Evolutionary conservation across 2,888 invertebrate genomes (phyloP), one percentile per base, ranked within the genome.

Genomic region (Macrosiphum euphorbiae): DNA sequence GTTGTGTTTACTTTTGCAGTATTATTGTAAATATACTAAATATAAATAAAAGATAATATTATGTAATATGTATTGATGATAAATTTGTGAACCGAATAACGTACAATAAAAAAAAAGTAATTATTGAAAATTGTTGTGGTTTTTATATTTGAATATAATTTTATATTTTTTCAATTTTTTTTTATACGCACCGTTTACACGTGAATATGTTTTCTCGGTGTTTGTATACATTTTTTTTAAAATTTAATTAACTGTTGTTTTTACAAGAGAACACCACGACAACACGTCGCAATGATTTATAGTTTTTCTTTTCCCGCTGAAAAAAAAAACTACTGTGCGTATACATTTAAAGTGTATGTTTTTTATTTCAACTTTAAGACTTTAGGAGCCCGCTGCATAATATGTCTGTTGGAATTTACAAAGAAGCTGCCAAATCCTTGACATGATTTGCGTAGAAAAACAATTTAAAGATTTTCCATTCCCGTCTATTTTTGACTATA

Each of bases 371-470:
- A 78, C 88, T n/a, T 78, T 78, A 92, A 55, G n/a, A 78, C n/a
- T 55, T 78, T 44, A 47, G 50, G 28, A 52, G n/a, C 13, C 41
- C 28, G 7, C 13, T 78, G 35, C 35, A 24, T 41, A 26, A 58
- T 8, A 78, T 78, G 35, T 20, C 20, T 52, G 94, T 88, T n/a
- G n/a, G 67, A 87, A 90, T 86, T 90, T 44, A n/a, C 28, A 20
- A 11, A 24, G n/a, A 78, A 50, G 86, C 94, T 90, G 94, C 94
- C 94, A 94, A 94, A 61, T 90, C 86, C 90, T 90, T 90, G 90
- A 94, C 94, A 94, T 28, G 58, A 85, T 86, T 94, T 61, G 24
- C 28, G 67, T 13, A 55, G 67, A 52, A 88, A 47, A 90, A 90
- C 85, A 55, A 52, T 88, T 55, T 67, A 41, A 67, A 44, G 26